phyloP scores from a whole-genome alignment of 2,113 vertebrate genomes.

The Entomyzon cyanotis region DNA sequence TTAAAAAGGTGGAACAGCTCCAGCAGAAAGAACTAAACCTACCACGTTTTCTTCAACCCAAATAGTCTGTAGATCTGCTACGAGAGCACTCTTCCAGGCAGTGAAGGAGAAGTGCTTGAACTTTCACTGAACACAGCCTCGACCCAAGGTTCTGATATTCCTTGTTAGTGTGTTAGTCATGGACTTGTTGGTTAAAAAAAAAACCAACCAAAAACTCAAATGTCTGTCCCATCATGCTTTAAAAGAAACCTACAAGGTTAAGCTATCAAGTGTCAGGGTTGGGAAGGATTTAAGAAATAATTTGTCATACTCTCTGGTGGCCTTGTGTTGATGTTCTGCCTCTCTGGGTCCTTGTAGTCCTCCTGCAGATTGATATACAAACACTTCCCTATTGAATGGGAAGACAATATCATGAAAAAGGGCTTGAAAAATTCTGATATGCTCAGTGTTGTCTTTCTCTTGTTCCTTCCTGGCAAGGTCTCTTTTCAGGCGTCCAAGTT shows the following conservation, averaged over 20 bases:
- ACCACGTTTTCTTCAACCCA: background rate
- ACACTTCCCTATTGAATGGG: background rate
- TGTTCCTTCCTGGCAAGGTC: background rate
- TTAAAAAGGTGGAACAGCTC: background rate
- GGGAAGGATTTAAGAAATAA: background rate
- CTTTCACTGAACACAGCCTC: background rate
- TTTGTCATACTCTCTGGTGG: background rate
- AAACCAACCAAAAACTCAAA: background rate
- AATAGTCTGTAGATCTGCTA: background rate
- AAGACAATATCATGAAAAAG: background rate
- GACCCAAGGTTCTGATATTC: background rate
- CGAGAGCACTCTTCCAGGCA: background rate
- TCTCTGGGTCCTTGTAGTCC: background rate
- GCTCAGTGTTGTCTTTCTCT: background rate
- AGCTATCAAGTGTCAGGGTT: background rate
- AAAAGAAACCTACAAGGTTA: background rate
- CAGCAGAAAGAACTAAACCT: slow-evolving; percentile 6
- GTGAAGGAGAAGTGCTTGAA: background rate
- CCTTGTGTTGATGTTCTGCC: background rate
- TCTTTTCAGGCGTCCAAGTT: background rate
- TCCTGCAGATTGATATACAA: background rate
- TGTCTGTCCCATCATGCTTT: background rate
- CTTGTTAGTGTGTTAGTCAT: background rate
- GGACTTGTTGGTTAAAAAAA: background rate
- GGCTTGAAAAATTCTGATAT: background rate